Evolutionary conservation across 2,888 invertebrate species (phyloP).

Genomic region (Gari tellinella): DNA sequence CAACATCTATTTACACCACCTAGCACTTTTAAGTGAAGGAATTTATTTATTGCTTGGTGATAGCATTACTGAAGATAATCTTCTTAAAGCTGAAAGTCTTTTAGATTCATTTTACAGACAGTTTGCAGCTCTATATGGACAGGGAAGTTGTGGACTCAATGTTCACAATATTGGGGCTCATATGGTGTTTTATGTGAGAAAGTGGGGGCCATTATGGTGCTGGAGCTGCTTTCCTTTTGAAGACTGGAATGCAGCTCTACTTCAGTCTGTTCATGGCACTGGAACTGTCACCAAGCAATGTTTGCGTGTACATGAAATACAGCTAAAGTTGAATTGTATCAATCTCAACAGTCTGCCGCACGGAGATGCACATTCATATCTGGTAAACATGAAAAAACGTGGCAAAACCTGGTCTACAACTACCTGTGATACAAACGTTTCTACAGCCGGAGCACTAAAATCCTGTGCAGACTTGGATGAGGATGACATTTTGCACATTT

Average conservation of each 20-base stretch:
- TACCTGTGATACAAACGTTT: conserved; percentile 9
- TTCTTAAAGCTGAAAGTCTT: conserved; percentile 34
- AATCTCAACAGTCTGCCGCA: conserved; percentile 11
- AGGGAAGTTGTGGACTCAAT: conserved; percentile 47
- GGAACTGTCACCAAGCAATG: conserved; percentile 29
- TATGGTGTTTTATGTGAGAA: conserved; percentile 29
- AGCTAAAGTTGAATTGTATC: conserved; percentile 14
- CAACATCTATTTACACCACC: conserved; percentile 47
- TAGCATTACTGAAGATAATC: conserved; percentile 24
- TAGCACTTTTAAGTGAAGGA: conserved; percentile 44
- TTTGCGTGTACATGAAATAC: conserved; percentile 15
- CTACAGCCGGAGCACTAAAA: conserved; percentile 18
- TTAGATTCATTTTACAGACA: conserved; percentile 37
- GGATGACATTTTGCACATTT: conserved; percentile 15
- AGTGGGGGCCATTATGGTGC: conserved; percentile 45
- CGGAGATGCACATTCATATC: conserved; percentile 5
- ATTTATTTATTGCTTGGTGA: conserved; percentile 57
- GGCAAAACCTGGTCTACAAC: conserved; percentile 9
- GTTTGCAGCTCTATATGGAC: conserved; percentile 39
- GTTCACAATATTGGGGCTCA: conserved; percentile 48
- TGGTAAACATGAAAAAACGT: conserved; percentile 21
- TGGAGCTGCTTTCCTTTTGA: conserved; percentile 59
- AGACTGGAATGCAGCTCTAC: conserved; percentile 27
- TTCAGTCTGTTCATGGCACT: conserved; percentile 35
- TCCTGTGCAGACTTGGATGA: conserved; percentile 13